These are phyloP conservation scores for Elysia chlorotica DNA, from an alignment of 1,140 invertebrate species.

Conservation along the genomic window DNA sequence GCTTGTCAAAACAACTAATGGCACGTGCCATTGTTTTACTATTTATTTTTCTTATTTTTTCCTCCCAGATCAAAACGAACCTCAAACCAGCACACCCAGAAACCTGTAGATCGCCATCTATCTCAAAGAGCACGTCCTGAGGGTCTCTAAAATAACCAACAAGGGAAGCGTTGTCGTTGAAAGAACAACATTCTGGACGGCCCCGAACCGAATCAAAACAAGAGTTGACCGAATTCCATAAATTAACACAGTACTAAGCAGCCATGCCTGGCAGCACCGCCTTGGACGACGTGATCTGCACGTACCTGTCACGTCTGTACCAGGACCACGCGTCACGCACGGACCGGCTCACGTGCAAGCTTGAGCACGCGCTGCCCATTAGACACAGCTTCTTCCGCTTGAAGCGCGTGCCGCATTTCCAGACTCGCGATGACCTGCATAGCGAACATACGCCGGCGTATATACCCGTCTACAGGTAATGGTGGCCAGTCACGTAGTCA, in stretches of 20 bases:
- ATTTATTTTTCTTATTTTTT: no score
- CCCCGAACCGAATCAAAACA: background rate
- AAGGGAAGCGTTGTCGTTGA: background rate
- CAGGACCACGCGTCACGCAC: background rate
- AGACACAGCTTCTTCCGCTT: conserved; percentile 30
- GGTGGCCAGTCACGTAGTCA: background rate
- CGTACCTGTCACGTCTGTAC: conserved; percentile 19
- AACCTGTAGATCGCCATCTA: no score
- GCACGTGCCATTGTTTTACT: no score
- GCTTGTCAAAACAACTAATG: no score
- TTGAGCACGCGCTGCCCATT: conserved; percentile 31
- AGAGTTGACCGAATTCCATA: background rate
- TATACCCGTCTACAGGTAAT: conserved; percentile 27
- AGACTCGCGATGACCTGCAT: conserved; percentile 30
- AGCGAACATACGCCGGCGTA: conserved; percentile 26
- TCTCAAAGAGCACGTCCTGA: no score
- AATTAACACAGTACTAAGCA: no score
- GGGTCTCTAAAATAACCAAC: no score
- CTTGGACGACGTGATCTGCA: conserved; percentile 27
- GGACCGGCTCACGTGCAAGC: conserved; percentile 23
- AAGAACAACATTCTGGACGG: background rate
- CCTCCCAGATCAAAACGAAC: no score
- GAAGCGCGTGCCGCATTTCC: conserved; percentile 33
- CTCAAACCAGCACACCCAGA: no score
- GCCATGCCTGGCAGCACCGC: no score